phyloP scores from a whole-genome alignment of 2,888 invertebrate genomes.

The Cepaea hortensis region DNA sequence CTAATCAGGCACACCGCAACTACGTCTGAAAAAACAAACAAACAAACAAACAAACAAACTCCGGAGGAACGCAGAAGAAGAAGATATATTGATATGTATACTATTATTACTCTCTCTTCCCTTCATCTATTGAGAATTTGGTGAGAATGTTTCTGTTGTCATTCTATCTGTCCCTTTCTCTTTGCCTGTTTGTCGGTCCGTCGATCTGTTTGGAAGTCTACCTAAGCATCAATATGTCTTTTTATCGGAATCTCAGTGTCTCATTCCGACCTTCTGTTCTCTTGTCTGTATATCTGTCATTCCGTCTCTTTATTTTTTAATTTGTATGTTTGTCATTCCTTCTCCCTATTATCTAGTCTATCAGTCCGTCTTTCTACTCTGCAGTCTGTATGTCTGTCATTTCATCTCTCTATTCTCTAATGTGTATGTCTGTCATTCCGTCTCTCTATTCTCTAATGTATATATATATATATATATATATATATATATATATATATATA shows the following conservation, averaged over 20 bases:
- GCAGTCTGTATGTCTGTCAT: background rate
- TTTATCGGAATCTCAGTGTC: background rate
- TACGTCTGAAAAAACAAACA: too few relatives aligned
- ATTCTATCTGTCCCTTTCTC: constrained; percentile 24
- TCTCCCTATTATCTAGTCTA: background rate
- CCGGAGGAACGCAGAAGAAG: too few relatives aligned
- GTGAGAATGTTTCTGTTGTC: background rate
- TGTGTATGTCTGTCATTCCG: background rate
- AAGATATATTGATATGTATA: too few relatives aligned
- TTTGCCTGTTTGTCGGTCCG: background rate
- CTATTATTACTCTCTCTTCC: too few relatives aligned
- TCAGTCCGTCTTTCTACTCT: background rate
- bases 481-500: background rate
- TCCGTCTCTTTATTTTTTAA: background rate
- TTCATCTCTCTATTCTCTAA: background rate
- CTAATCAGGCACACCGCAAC: too few relatives aligned
- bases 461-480: background rate
- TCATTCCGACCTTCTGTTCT: background rate
- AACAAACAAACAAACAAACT: too few relatives aligned
- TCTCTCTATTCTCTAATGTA: background rate
- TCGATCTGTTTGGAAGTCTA: background rate
- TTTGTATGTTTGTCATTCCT: background rate
- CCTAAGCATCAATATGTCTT: background rate
- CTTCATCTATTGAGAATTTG: too few relatives aligned
- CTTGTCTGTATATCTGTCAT: background rate